Evolutionary conservation across 2,113 vertebrate species (phyloP).

Genomic region (Macaca nemestrina): DNA sequence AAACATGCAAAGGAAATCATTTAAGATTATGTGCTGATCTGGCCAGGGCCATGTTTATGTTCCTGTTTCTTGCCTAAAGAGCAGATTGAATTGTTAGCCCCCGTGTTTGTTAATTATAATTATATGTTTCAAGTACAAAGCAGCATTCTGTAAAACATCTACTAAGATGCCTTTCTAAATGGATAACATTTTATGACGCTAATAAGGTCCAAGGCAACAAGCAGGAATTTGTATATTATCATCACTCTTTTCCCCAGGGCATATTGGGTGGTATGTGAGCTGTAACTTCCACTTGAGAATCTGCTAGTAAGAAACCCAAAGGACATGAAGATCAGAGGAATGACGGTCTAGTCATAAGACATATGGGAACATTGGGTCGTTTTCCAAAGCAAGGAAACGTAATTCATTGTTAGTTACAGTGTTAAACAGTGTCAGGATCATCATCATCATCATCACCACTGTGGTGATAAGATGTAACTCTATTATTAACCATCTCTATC

Average conservation of each 20-base stretch:
- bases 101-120: slow-evolving; percentile 58
- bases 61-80: slow-evolving; percentile 56
- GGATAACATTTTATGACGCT: slow-evolving; percentile 46
- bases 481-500: not conserved
- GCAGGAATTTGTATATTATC: slow-evolving; percentile 45
- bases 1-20: not conserved
- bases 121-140: slow-evolving; percentile 62
- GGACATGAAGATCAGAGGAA: not conserved
- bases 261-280: not conserved
- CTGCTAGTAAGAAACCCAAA: slow-evolving; percentile 30
- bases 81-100: slow-evolving; percentile 55
- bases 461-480: not conserved
- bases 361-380: not conserved
- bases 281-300: slow-evolving; percentile 9
- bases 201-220: slow-evolving; percentile 51
- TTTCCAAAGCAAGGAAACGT: not conserved
- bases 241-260: not conserved
- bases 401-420: not conserved
- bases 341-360: not conserved
- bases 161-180: slow-evolving; percentile 39
- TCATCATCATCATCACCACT: not conserved
- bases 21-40: slow-evolving; percentile 28
- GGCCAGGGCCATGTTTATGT: slow-evolving; percentile 35
- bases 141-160: slow-evolving; percentile 44
- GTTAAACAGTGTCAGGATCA: not conserved